phyloP scores from a whole-genome alignment of 1,140 invertebrate species.

The Drosophila persimilis region DNA sequence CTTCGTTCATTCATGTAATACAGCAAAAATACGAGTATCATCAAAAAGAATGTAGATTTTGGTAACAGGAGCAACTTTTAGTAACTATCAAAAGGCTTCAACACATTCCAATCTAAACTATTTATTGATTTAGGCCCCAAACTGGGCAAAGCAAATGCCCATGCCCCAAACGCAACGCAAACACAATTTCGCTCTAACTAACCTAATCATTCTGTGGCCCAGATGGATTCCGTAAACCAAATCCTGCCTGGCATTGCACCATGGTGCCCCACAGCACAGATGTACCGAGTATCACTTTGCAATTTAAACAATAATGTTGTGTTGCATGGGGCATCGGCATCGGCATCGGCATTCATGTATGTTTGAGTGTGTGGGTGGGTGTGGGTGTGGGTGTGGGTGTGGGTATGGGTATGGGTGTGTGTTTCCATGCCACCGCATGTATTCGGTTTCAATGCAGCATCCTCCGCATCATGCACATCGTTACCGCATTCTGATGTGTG shows the following conservation, averaged over 20 bases:
- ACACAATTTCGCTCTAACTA: constrained; percentile 59
- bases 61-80: no score
- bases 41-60: no score
- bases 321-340: constrained; percentile 14
- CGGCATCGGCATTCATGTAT: constrained; percentile 3
- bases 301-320: constrained; percentile 68
- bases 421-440: constrained; percentile 29
- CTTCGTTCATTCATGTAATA: no score
- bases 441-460: constrained; percentile 36
- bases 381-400: constrained; percentile 17
- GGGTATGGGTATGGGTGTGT: constrained; percentile 12
- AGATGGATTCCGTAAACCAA: constrained; percentile 36
- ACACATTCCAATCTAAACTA: neutral
- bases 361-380: constrained; percentile 3
- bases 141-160: constrained; percentile 9
- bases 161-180: constrained; percentile 28
- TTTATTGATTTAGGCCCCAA: constrained; percentile 27
- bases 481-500: constrained; percentile 12
- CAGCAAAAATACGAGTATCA: no score
- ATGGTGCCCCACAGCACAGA: constrained; percentile 38
- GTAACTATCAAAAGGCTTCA: no score
- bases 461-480: constrained; percentile 29
- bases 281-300: constrained; percentile 54
- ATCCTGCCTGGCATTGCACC: constrained; percentile 2
- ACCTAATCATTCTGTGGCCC: constrained; percentile 45